Evolutionary conservation across 2,113 vertebrate genomes (phyloP), one percentile per base, ranked within the genome.

Genomic region (Leptocoma aspasia): DNA sequence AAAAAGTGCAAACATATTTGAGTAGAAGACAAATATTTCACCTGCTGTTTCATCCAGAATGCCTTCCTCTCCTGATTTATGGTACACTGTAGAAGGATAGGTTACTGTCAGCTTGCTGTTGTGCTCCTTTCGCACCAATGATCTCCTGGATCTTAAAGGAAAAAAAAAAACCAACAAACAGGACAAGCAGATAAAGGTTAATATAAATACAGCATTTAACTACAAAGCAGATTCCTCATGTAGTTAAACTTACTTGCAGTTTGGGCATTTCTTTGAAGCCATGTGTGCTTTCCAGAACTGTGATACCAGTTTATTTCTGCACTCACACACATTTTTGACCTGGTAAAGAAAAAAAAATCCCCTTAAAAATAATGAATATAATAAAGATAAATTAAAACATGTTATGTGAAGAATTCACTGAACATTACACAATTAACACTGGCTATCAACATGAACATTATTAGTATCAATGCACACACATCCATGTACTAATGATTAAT

Each of bases 251-350:
- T 96, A 99, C 99, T 98, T 98, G 99, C 99, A 99, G 90, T 98
- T 95, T 19, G 98, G 98, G 80, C 99, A 99, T 84, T 98, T 98
- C 96, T 98, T 98, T 9, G 98, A 91, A 23, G 33, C 76, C 98
- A 98, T 99, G 6, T 99, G 97, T 20, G 68, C 27, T 95, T 90
- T 99, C 99, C 99, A 99, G 92, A 99, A 99, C 30, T 97, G 68
- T 27, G 95, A 94, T 27, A 99, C 97, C 83, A 99, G 96, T 68
- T 95, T 98, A 96, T 91, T 96, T 92, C 97, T 99, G 96, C 98
- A 98, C 59, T 99, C 99, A 49, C 99, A 99, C 2, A 99, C 97
- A 26, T 99, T 99, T 97, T 99, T 99, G 52, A 99, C 98, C 99
- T 99, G 94, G 71, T 22, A 27, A 61, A 66, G 28, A 24, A 39